Conservation (phyloP, 2,888 invertebrate genomes). For the Suillia variegata region DNA sequence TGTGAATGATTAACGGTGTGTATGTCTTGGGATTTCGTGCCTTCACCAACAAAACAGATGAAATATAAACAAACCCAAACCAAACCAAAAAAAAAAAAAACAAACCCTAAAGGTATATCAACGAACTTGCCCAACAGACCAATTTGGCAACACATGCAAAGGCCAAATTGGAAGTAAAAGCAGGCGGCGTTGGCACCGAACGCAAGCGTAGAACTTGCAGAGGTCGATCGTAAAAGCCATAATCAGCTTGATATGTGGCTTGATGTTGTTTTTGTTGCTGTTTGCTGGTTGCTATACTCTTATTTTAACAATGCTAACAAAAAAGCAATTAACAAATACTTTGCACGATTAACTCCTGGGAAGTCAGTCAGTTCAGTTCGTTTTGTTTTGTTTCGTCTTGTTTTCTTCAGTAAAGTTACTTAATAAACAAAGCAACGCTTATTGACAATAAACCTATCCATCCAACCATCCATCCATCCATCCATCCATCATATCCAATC, state of each 20-base stretch:
- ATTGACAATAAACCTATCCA: background rate
- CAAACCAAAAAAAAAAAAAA: too few species aligned
- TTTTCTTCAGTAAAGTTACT: background rate
- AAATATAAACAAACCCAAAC: slow-evolving; percentile 13
- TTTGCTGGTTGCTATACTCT: background rate
- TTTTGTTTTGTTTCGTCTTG: background rate
- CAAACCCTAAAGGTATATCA: too few species aligned
- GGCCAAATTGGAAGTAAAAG: slow-evolving; percentile 21
- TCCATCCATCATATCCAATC: background rate
- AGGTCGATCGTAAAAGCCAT: slow-evolving; percentile 17
- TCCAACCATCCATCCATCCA: background rate
- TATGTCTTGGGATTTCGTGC: slow-evolving; percentile 1
- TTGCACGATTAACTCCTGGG: too few species aligned
- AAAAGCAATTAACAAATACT: slow-evolving; percentile 24
- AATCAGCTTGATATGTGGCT: slow-evolving; percentile 12
- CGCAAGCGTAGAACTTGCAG: too few species aligned
- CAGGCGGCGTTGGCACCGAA: slow-evolving; percentile 34
- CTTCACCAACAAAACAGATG: slow-evolving; percentile 2
- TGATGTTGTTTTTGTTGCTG: background rate
- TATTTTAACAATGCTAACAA: slow-evolving; percentile 18
- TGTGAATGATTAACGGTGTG: slow-evolving; percentile 31
- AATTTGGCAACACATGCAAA: slow-evolving; percentile 19
- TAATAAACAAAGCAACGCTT: too few species aligned
- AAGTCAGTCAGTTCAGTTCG: background rate
- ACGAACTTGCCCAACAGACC: slow-evolving; percentile 9